Base-by-base conservation (phyloP, 1,140 invertebrate species). In the Tetramorium simillimum region DNA sequence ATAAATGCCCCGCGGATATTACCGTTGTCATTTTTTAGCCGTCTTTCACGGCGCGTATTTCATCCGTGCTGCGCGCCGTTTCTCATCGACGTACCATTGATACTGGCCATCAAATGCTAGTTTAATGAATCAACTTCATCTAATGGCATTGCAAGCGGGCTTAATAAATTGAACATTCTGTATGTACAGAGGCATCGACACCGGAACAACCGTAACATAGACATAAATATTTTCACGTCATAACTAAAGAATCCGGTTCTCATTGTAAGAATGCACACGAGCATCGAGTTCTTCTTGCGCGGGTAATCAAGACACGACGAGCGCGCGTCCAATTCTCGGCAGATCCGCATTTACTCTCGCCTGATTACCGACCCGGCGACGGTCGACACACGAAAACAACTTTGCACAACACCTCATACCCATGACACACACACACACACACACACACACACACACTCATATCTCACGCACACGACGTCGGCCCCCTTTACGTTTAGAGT, bases 401-500 rank as follows among this genome's bases (percentile, higher is more conserved):
- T 51, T 28, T 58, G 56, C 73, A 46, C 73, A 46, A 89, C 53
- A 46, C 14, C 40, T 63, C 73, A 85, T 63, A 88, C 24, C 58
- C 69, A 89, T 75, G 21, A 87, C 78, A 90, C 65, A 69, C 14
- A 40, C 77, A 69, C 14, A 40, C 77, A 69, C 14, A 40, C 77
- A 87, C 78, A 90, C 65, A 87, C 78, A 90, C 65, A 87, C 78
- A 90, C 65, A 69, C 14, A 40, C 77, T 77, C 87, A 89, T 77
- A 75, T 90, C 12, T 90, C 18, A 87, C 70, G 56, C 69, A 89
- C 73, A 85, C n/a, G 56, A 21, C 73, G 73, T 87, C 88, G 81
- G 88, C 43, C 73, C 65, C 75, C 60, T 88, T 85, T 67, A 65
- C 21, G 2, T 46, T 70, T 90, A 90, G 69, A 90, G 51, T 49